Evolutionary conservation across 1,140 invertebrate genomes (phyloP), one percentile per base, ranked within the genome.

Genomic region (Hyles vespertilio): DNA sequence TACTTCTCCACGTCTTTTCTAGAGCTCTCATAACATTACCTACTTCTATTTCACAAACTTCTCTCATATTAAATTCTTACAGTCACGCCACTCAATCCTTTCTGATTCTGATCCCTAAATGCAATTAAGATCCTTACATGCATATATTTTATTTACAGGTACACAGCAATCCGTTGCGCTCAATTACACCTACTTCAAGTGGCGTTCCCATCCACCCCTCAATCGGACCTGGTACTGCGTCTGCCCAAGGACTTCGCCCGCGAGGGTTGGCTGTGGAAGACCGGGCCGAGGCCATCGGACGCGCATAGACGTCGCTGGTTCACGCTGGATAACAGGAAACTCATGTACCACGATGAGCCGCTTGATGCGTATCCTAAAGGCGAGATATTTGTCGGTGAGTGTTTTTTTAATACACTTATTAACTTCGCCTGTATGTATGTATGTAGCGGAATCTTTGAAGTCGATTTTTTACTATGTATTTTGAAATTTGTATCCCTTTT

Each of bases 181-280:
- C 97, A 97, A 81, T 82, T 97, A 4, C 93, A 96, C 71, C 87
- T 95, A 9, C 85, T 97, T 4, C 94, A 95, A 89, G 93, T 97
- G 7, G 96, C 96, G 12, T 96, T 94, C 89, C 96, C 96, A 9
- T 93, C 93, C 49, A 93, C 93, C 3, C 92, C 91, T 58, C 94
- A 96, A 70, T 90, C 91, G n/a, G 95, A 97, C 77, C 87, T 97
- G 58, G 85, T 95, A 1, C 90, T 91, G 10, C 92, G 93, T 62
- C 87, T 97, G 12, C 95, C 95, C 0, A 92, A 92, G 76, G 95
- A 97, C 82, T 97, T 97, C 84, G 86, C 92, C 0, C 92, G 93
- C 67, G 96, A 97, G 90, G 96, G 96, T 6, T 97, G 93, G 92
- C 86, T 98, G n/a, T 95, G 93, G 93, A 95, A 98, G 90, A 97